A percentile compares a stretch with the other conserved stretches of the same genome.
These are phyloP conservation scores for Rhagoletis pomonella DNA, from an alignment of 1,140 invertebrate species.

Conservation along the genomic window DNA sequence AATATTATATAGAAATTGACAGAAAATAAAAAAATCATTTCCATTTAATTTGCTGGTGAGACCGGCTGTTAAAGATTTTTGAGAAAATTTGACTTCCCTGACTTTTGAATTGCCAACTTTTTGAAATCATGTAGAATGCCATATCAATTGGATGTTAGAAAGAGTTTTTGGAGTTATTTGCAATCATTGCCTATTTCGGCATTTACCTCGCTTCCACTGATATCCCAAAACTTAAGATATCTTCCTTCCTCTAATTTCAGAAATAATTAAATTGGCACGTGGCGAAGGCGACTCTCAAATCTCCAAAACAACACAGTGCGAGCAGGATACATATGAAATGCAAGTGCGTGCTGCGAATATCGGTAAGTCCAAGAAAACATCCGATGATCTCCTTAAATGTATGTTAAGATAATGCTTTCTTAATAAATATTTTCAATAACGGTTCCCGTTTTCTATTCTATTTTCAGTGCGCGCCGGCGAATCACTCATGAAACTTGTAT, in stretches of 20 bases:
- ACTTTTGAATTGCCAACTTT: too few relatives aligned
- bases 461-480: conserved; percentile 90
- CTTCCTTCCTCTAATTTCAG: conserved; percentile 74
- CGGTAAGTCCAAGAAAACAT: conserved; percentile 75
- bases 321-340: conserved; percentile 98
- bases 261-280: conserved; percentile 94
- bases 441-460: conserved; percentile 53
- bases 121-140: too few relatives aligned
- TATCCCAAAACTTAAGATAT: too few relatives aligned
- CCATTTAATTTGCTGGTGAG: too few relatives aligned
- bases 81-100: too few relatives aligned
- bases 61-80: too few relatives aligned
- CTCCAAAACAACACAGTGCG: conserved; percentile 90
- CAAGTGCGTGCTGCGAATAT: conserved; percentile 96
- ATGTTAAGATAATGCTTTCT: conserved; percentile 1
- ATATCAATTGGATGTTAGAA: background rate
- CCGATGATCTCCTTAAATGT: background rate
- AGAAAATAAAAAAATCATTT: too few relatives aligned
- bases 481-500: conserved; percentile 96
- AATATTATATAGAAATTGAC: too few relatives aligned
- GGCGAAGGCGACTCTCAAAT: conserved; percentile 94
- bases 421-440: background rate
- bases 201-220: too few relatives aligned
- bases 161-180: background rate
- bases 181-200: too few relatives aligned